Percentiles rank a stretch among this genome's conserved stretches.
These are phyloP conservation scores for Bothrops alternatus DNA, from an alignment of 2,797 vertebrate species.

Conservation along the genomic window DNA sequence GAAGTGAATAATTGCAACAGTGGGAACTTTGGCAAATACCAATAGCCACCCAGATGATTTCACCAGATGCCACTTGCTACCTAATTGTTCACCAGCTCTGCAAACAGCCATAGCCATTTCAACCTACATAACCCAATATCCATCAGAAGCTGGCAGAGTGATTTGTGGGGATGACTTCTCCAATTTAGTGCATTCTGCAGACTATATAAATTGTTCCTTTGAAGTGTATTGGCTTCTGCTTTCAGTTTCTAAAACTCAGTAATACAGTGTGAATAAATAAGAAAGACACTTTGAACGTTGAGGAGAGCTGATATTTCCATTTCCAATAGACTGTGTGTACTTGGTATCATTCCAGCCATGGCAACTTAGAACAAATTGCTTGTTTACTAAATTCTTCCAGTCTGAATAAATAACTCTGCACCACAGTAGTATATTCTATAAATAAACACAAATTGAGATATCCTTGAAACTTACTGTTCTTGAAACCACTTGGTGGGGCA, in stretches of 20 bases:
- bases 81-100: background rate
- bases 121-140: conserved; percentile 21
- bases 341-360: conserved; percentile 46
- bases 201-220: conserved; percentile 41
- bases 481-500: background rate
- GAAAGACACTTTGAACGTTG: conserved; percentile 53
- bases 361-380: conserved; percentile 35
- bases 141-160: conserved; percentile 38
- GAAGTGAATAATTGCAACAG: background rate
- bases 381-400: conserved; percentile 52
- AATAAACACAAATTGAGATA: conserved; percentile 26
- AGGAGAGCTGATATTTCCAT: conserved; percentile 56
- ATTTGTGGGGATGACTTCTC: conserved; percentile 32
- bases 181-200: conserved; percentile 37
- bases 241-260: conserved; percentile 55
- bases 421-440: conserved; percentile 31
- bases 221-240: conserved; percentile 31
- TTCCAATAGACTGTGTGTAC: conserved; percentile 54
- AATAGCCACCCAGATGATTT: background rate
- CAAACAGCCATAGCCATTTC: conserved; percentile 15
- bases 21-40: background rate
- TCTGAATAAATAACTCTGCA: conserved; percentile 34
- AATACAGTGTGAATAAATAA: conserved; percentile 53
- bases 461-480: conserved; percentile 35
- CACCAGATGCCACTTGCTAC: background rate